These are phyloP conservation scores for Aplidium turbinatum DNA, from an alignment of 23 tunicate species.

Conservation along the genomic window DNA sequence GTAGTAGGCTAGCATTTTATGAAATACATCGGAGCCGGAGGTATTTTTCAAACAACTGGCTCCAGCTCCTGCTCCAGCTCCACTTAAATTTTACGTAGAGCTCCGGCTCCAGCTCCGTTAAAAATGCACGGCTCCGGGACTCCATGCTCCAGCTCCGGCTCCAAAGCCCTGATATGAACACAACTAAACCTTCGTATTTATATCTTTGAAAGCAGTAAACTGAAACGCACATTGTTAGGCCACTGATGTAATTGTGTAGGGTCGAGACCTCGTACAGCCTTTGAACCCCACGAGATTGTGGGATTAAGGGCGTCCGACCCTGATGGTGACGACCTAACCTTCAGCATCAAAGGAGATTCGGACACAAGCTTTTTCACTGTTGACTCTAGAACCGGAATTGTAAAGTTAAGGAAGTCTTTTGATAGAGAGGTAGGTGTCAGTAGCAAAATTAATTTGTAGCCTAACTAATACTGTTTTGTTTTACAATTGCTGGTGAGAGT, in stretches of 20 bases:
- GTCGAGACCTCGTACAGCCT: constrained; percentile 36
- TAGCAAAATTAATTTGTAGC: background rate
- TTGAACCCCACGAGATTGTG: constrained; percentile 18
- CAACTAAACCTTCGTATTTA: too few species aligned
- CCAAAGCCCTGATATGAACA: constrained; percentile 6
- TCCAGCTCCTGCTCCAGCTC: too few species aligned
- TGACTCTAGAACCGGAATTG: constrained; percentile 59
- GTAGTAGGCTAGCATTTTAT: too few species aligned
- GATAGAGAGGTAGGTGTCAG: constrained; percentile 61
- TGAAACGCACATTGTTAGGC: too few species aligned
- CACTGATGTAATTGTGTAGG: constrained; percentile 25
- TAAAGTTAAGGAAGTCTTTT: constrained; percentile 59
- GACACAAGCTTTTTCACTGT: constrained; percentile 62
- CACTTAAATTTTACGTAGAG: too few species aligned
- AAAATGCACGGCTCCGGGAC: too few species aligned
- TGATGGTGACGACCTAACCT: constrained; percentile 13
- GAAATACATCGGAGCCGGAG: too few species aligned
- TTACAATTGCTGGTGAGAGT: background rate
- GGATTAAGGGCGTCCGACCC: constrained; percentile 35
- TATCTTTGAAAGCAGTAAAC: too few species aligned
- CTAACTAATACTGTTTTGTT: background rate
- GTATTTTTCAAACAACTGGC: too few species aligned
- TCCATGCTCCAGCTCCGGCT: too few species aligned
- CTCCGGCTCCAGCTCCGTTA: too few species aligned
- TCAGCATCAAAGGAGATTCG: constrained; percentile 47